A percentile compares a stretch with the other conserved stretches of the same genome.
Evolutionary conservation across 2,797 vertebrate species (phyloP).

Genomic region (Sebastes steindachneri): DNA sequence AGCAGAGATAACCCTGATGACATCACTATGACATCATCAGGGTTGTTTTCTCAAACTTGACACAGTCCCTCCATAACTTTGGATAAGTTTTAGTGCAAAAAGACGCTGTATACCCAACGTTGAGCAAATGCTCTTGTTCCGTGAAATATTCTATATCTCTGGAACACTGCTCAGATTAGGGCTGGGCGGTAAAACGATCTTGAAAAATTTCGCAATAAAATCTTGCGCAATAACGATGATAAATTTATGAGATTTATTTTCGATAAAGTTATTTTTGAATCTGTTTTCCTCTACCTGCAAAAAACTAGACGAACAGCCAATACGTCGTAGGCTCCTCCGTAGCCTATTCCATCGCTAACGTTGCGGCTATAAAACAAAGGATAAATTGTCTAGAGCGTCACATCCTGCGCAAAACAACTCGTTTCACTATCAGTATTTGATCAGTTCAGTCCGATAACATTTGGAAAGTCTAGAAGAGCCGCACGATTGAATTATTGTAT

Average conservation of each 20-base stretch:
- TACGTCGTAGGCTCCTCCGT: accelerated
- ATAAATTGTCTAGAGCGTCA: background rate
- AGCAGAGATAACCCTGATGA: background rate
- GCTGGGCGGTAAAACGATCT: too few relatives aligned
- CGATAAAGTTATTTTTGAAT: too few relatives aligned
- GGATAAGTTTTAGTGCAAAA: background rate
- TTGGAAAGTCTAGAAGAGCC: too few relatives aligned
- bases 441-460: too few relatives aligned
- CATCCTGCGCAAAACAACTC: accelerated
- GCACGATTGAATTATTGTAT: too few relatives aligned
- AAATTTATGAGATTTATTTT: too few relatives aligned
- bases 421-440: too few relatives aligned
- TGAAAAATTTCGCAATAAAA: accelerated
- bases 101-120: background rate
- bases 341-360: accelerated
- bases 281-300: background rate
- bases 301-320: background rate
- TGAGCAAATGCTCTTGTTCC: too few relatives aligned
- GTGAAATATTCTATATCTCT: background rate
- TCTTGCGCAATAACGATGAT: too few relatives aligned
- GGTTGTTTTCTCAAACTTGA: background rate
- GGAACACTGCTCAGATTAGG: background rate
- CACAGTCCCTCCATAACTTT: too few relatives aligned
- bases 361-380: accelerated
- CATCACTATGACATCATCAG: background rate